Evolutionary conservation across 1,140 invertebrate genomes (phyloP).

Genomic region (Diabrotica undecimpunctata): DNA sequence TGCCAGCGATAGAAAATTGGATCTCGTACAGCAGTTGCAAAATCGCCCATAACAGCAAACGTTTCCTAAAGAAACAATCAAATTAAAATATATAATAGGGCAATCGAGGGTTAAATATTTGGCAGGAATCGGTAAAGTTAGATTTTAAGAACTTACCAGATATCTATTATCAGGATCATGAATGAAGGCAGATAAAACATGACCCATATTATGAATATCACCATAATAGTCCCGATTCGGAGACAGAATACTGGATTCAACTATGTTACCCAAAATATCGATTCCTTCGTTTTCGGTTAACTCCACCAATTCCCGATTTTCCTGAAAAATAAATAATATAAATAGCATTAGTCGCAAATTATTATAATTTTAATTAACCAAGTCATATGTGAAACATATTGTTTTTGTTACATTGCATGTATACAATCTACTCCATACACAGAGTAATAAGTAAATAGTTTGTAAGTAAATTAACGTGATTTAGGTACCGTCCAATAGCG

Average conservation of each 20-base stretch:
- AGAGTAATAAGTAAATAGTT: too few species aligned
- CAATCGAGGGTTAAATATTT: too few species aligned
- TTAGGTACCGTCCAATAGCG: too few species aligned
- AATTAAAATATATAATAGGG: too few species aligned
- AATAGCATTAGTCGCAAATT: not conserved
- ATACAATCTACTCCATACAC: too few species aligned
- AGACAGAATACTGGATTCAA: conserved; percentile 59
- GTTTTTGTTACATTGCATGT: too few species aligned
- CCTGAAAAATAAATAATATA: conserved; percentile 26
- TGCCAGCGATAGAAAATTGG: conserved; percentile 84
- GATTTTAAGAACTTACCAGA: conserved; percentile 49
- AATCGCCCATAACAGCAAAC: conserved; percentile 62
- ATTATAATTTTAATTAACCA: too few species aligned
- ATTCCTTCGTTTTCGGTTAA: conserved; percentile 67
- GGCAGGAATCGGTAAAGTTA: too few species aligned
- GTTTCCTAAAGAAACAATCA: conserved; percentile 49
- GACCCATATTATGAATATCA: conserved; percentile 67
- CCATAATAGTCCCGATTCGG: conserved; percentile 65
- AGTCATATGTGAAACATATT: too few species aligned
- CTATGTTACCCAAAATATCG: conserved; percentile 59
- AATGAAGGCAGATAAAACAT: conserved; percentile 58
- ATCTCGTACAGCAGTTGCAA: conserved; percentile 71
- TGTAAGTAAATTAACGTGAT: too few species aligned
- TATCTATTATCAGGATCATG: conserved; percentile 60
- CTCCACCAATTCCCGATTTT: conserved; percentile 47